These are phyloP conservation scores for Jacana jacana DNA, from an alignment of 2,113 vertebrate species.

Conservation along the genomic window DNA sequence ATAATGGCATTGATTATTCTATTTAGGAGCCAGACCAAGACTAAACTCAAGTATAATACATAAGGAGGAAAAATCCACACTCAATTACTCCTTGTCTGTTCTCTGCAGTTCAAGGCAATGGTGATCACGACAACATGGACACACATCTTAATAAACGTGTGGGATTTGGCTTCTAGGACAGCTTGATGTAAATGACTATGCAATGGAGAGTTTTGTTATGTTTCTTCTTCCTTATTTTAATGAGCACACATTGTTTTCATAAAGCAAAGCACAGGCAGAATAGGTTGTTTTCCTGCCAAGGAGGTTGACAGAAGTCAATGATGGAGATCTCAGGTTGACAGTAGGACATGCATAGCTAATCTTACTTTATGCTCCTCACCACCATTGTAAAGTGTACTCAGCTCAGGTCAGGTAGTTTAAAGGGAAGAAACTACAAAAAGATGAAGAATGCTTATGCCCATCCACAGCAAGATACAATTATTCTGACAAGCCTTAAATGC, in stretches of 20 bases:
- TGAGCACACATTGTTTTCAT: not conserved
- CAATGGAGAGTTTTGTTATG: not conserved
- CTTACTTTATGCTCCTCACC: not conserved
- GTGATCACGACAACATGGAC: conserved; percentile 11
- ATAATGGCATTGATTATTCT: conserved; percentile 87
- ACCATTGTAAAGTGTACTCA: not conserved
- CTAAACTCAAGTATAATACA: conserved; percentile 74
- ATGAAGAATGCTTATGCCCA: not conserved
- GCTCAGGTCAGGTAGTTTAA: not conserved
- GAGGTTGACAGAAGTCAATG: not conserved
- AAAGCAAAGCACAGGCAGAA: not conserved
- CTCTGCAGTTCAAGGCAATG: conserved; percentile 43
- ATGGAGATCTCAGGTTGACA: not conserved
- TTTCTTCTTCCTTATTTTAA: not conserved
- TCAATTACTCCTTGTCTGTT: conserved; percentile 64
- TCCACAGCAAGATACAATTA: not conserved
- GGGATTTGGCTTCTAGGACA: conserved; percentile 25
- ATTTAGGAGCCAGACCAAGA: conserved; percentile 77
- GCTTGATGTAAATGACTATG: not conserved
- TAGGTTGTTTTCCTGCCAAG: not conserved
- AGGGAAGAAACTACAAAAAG: not conserved
- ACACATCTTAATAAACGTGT: conserved; percentile 65
- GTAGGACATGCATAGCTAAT: not conserved
- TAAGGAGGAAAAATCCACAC: conserved; percentile 53
- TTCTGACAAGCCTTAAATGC: conserved; percentile 7